Percentiles rank a stretch among this genome's conserved stretches.
Evolutionary conservation across 2,113 vertebrate genomes (phyloP).

Genomic region (Syngnathus typhle): DNA sequence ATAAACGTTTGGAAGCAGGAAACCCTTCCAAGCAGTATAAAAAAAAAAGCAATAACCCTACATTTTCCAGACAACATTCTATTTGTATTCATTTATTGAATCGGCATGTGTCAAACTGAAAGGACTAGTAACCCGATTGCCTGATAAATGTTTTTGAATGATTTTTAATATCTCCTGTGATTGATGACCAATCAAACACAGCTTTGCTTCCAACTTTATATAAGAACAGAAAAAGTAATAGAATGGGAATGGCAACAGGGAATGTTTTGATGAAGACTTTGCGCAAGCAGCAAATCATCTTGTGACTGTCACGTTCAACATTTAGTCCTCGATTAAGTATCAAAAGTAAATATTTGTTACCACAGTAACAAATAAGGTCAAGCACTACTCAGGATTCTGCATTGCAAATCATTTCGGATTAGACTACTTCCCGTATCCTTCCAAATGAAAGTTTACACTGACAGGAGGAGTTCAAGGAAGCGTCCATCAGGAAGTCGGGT

Average conservation of each 20-base stretch:
- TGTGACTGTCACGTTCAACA: conserved; percentile 1
- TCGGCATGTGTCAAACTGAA: not conserved
- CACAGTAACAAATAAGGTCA: conserved; percentile 4
- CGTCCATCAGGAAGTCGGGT: not conserved
- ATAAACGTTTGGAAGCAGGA: not conserved
- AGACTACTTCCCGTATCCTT: conserved; percentile 4
- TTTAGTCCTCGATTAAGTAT: not conserved
- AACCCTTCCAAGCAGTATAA: too few relatives aligned
- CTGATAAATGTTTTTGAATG: not conserved
- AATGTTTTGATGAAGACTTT: not conserved
- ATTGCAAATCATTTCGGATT: not conserved
- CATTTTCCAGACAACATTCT: not conserved
- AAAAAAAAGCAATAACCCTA: not conserved
- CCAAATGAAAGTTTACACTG: not conserved
- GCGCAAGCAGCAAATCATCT: not conserved
- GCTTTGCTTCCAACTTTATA: not conserved
- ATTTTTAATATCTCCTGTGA: not conserved
- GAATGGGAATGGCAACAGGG: not conserved
- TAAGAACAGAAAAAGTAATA: not conserved
- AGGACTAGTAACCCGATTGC: not conserved
- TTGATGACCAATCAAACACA: not conserved
- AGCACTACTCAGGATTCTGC: not conserved
- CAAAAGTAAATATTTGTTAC: not conserved
- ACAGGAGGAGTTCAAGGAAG: not conserved
- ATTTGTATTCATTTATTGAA: too few relatives aligned